Evolutionary conservation across 2,113 vertebrate genomes (phyloP), one percentile per base, ranked within the genome.

Genomic region (Nymphicus hollandicus): DNA sequence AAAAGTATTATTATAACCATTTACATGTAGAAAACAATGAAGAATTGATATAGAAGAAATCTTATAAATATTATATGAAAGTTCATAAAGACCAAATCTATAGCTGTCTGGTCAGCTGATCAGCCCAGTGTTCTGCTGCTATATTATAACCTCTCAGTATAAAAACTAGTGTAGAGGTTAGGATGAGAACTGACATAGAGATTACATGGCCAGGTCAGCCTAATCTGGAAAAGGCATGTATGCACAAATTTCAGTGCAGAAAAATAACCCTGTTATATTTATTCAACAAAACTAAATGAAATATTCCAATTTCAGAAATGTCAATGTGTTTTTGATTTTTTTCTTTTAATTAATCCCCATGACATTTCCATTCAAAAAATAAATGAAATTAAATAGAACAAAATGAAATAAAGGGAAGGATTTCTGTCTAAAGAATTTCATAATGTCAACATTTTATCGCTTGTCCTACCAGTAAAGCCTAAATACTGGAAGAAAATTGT

Each of bases 251-350:
- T 84, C 46, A 37, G 23, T 60, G 6, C n/a, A 73, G 25, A 69
- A 86, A 58, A 70, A 24, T 66, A 91, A n/a, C 18, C 1, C 0
- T 61, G 25, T 31, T 90, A 25, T 8, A 78, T 90, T 80, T 65
- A 15, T 56, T 82, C n/a, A 72, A 37, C 12, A 86, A 80, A 53
- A 56, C 6, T 18, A 80, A 93, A 93, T 77, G 3, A 44, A 81
- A 83, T 88, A 58, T 81, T 80, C 41, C 17, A 63, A 5, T 90
- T 94, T 72, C 53, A 74, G 79, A 96, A 95, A 97, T 88, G 64
- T 92, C 86, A 94, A 35, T 3, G 7, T 79, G 9, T 39, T 92
- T 73, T 24, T 13, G 1, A 12, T 37, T 43, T 41, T 44, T 41
- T 58, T 41, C 10, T 68, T 88, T 68, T 69, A 82, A 85, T 88